Base-by-base conservation (phyloP, 2,113 vertebrate genomes). In the Struthidea cinerea region DNA sequence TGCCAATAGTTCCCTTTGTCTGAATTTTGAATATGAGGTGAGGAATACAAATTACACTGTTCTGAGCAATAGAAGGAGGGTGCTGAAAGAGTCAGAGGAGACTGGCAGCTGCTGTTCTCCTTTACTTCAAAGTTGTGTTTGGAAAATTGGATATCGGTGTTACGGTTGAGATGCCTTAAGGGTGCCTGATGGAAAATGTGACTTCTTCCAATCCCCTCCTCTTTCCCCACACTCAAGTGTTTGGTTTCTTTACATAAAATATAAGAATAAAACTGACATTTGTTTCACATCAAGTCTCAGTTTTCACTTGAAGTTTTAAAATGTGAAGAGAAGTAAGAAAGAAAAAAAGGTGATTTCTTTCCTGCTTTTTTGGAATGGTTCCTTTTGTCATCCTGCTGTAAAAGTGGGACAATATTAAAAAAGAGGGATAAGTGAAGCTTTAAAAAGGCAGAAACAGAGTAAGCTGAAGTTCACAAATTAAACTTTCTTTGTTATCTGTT, bases 221-320 rank as follows among this genome's bases (percentile, higher is more conserved):
- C 35, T 75, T 77, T 68, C 57, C 11, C 37, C 26, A 37, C 33
- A 49, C 10, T 63, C 22, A 78, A 35, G 52, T 56, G 24, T 78
- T 95, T 76, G 30, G 41, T 94, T 96, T 94, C 81, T 83, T 77
- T 71, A 60, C 23, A 56, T 85, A 90, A 93, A 85, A 70, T 86
- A 59, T 65, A 27, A 80, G 21, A 73, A 15, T 77, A 67, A 83
- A 71, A n/a, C 41, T 73, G 67, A 77, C 92, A 88, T 90, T 94
- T 88, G 49, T 90, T 96, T 94, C 75, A 57, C 63, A 88, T 90
- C 59, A 88, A 83, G 44, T 37, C 50, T 37, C 14, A 61, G n/a
- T 69, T 94, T 92, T 80, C 50, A 55, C 37, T 70, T 88, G 10
- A 85, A 73, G 22, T 52, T 84, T 87, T 52, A 75, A 89, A 84